Evolutionary conservation across 2,113 vertebrate species (phyloP), one percentile per base, ranked within the genome.

Genomic region (Speoplatyrhinus poulsoni): DNA sequence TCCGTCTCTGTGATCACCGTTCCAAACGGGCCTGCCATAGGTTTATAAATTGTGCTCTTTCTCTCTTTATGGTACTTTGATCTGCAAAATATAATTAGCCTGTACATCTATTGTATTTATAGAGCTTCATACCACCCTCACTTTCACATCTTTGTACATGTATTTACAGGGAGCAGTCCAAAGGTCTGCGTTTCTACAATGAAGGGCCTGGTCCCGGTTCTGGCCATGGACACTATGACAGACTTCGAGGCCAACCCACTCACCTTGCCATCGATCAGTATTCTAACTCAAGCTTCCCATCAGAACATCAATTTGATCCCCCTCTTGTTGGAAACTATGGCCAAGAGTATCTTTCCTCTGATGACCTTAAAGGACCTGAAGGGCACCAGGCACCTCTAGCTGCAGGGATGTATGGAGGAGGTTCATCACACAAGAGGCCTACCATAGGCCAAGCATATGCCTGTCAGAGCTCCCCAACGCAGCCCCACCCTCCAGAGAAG

Each of bases 361-460:
- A 94, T 3, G 96, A 98, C 70, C 92, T 97, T 65, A 91, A 87
- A 67, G 92, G 92, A 94, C 72, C 92, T 84, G 6, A 88, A 1
- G 95, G 91, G 55, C 87, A 91, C 19, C 79, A 87, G 0, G 88
- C 83, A 41, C 89, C 89, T 0, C 92, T 89, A 0, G 87, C 92
- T 46, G 93, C 92, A 0, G 90, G 92, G 12, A 92, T 90, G 2
- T 93, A 94, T 10, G 95, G 84, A 54, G 93, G 92, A 65, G 77
- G 68, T 53, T 71, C 90, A 1, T 71, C 75, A 7, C 68, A 91
- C 33, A 90, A 77, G 15, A 92, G 95, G 78, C 94, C 95, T 74
- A 95, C 93, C 50, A 87, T 94, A 32, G 94, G 95, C 62, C 98
- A 98, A 65, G 86, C 96, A 0, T 98, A 96, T 68, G 92, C 95